A percentile compares a stretch with the other conserved stretches of the same genome.
Conservation (phyloP, 2,113 vertebrate species). For the Canis aureus region DNA sequence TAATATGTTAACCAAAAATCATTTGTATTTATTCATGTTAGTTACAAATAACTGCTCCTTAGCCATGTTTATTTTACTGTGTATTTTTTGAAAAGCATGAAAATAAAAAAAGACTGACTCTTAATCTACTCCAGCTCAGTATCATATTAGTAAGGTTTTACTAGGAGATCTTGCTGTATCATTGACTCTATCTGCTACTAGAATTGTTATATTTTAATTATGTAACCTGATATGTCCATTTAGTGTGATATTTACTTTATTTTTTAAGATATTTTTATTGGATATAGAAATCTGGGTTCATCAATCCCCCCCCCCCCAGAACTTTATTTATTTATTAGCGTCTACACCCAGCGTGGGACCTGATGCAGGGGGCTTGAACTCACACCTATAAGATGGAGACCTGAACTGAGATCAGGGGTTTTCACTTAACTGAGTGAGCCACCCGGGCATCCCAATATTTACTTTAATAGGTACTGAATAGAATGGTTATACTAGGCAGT, state of each 20-base stretch:
- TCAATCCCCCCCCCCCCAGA: background rate
- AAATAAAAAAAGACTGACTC: background rate
- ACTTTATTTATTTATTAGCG: background rate
- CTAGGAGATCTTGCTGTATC: background rate
- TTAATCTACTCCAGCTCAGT: background rate
- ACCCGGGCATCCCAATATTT: background rate
- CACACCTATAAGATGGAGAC: background rate
- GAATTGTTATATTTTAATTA: background rate
- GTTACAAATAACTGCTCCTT: background rate
- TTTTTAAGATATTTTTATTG: background rate
- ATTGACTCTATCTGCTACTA: background rate
- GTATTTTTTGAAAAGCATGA: background rate
- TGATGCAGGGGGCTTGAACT: background rate
- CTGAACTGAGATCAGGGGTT: background rate
- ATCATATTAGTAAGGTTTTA: conserved; percentile 8
- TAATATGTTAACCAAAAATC: conserved; percentile 8
- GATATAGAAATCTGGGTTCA: background rate
- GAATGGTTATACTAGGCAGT: background rate
- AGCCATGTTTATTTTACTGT: background rate
- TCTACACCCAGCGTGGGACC: background rate
- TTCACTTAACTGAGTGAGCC: background rate
- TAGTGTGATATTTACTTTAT: background rate
- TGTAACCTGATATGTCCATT: background rate
- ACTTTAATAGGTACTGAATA: background rate
- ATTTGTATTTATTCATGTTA: conserved; percentile 14